Percentiles rank a stretch among this genome's conserved stretches.
phyloP scores from a whole-genome alignment of 2,113 vertebrate genomes.

The Poeciliopsis prolifica region DNA sequence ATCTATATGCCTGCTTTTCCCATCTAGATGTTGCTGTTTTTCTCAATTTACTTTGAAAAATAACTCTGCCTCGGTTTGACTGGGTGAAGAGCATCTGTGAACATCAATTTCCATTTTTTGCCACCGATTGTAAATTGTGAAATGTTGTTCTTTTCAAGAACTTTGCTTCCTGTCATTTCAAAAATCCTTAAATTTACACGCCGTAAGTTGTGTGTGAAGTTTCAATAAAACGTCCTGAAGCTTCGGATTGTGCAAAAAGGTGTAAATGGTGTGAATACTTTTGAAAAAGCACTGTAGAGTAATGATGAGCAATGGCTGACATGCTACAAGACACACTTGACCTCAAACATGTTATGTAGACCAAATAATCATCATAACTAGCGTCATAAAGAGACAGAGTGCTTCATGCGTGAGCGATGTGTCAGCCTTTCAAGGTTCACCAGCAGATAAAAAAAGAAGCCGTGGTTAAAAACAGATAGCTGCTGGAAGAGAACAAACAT shows the following conservation, averaged over 20 bases:
- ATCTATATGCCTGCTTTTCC: neutral
- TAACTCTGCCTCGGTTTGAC: neutral
- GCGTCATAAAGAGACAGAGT: neutral
- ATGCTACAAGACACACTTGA: neutral
- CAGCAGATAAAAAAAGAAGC: conserved; percentile 39
- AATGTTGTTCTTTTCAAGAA: too few relatives aligned
- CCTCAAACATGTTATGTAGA: neutral
- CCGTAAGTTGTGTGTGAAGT: too few relatives aligned
- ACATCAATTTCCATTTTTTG: neutral
- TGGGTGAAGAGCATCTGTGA: neutral
- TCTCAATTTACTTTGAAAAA: neutral
- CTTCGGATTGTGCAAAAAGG: too few relatives aligned
- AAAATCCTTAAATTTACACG: too few relatives aligned
- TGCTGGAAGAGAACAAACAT: conserved; percentile 38
- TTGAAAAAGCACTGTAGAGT: neutral
- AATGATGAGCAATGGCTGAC: neutral
- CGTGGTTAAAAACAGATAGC: conserved; percentile 23
- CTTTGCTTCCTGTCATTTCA: too few relatives aligned
- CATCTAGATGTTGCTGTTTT: neutral
- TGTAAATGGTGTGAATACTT: conserved; percentile 9
- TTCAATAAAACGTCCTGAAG: too few relatives aligned
- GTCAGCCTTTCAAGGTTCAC: conserved; percentile 19
- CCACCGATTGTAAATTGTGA: neutral
- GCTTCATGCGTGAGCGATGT: conserved; percentile 6
- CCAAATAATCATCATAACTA: neutral